A percentile compares a stretch with the other conserved stretches of the same genome.
Conservation (phyloP, 92 coral and sea anemone species). For the Montipora capitata region DNA sequence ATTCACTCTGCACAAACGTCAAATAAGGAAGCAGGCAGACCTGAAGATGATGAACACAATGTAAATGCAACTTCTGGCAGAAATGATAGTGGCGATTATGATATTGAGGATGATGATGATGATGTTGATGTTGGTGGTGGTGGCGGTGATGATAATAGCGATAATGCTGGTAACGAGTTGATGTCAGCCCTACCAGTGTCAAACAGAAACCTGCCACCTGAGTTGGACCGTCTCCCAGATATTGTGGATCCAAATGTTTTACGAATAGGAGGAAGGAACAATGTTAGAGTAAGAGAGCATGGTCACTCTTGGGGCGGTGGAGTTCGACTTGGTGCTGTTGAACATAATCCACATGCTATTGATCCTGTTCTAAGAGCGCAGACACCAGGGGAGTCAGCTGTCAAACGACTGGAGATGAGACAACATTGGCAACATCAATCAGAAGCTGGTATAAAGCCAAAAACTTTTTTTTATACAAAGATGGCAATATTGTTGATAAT, state of each 20-base stretch:
- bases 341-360: slow-evolving; percentile 85
- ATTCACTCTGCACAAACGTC: background rate
- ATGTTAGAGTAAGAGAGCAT: slow-evolving; percentile 12
- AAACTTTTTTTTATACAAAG: too few relatives aligned
- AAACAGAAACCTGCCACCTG: slow-evolving; percentile 48
- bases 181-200: slow-evolving; percentile 6
- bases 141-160: background rate
- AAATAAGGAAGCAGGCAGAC: background rate
- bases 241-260: slow-evolving; percentile 42
- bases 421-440: slow-evolving; percentile 51
- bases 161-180: slow-evolving; percentile 8
- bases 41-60: background rate
- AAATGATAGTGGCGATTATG: background rate
- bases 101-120: background rate
- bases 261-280: slow-evolving; percentile 32
- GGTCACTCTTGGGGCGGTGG: slow-evolving; percentile 90
- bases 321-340: slow-evolving; percentile 81
- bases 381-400: slow-evolving; percentile 92
- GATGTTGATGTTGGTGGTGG: background rate
- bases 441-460: slow-evolving; percentile 42
- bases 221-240: slow-evolving; percentile 18
- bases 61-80: background rate
- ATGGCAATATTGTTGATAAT: too few relatives aligned
- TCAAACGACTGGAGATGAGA: slow-evolving; percentile 80
- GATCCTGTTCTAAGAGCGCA: slow-evolving; percentile 77